Conservation (phyloP, 2,113 vertebrate genomes). For the Thunnus thynnus region DNA sequence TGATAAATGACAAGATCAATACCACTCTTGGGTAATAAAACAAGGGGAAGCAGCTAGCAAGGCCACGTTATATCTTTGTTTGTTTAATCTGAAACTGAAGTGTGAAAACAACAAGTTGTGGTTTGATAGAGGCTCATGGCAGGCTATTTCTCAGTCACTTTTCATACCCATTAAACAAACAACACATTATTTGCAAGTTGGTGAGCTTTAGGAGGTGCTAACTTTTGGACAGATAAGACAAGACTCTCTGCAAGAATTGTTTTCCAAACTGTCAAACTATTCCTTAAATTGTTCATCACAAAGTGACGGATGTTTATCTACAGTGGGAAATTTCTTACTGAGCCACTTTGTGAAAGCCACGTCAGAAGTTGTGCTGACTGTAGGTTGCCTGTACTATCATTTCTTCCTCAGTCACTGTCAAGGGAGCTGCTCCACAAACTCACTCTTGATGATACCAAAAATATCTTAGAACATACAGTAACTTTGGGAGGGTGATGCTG, state of each 20-base stretch:
- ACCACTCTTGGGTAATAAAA: too few relatives aligned
- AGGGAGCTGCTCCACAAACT: conserved; percentile 2
- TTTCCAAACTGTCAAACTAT: neutral
- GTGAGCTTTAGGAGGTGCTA: too few relatives aligned
- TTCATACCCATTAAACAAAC: too few relatives aligned
- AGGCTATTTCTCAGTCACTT: too few relatives aligned
- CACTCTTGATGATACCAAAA: neutral
- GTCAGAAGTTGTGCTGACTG: neutral
- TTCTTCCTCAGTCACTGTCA: neutral
- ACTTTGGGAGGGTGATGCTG: neutral
- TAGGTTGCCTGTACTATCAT: neutral
- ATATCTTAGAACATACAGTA: neutral
- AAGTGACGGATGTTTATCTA: neutral
- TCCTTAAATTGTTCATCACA: neutral
- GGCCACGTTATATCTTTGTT: too few relatives aligned
- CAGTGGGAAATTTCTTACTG: neutral
- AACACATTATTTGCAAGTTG: too few relatives aligned
- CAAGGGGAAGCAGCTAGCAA: too few relatives aligned
- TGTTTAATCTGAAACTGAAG: too few relatives aligned
- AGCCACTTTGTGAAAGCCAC: neutral
- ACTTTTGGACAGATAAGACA: too few relatives aligned
- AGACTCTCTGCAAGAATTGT: neutral
- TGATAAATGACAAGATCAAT: too few relatives aligned
- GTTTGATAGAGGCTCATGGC: too few relatives aligned
- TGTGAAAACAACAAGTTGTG: too few relatives aligned